Evolutionary conservation across 2,888 invertebrate genomes (phyloP).

Genomic region (Lamproptera curius): DNA sequence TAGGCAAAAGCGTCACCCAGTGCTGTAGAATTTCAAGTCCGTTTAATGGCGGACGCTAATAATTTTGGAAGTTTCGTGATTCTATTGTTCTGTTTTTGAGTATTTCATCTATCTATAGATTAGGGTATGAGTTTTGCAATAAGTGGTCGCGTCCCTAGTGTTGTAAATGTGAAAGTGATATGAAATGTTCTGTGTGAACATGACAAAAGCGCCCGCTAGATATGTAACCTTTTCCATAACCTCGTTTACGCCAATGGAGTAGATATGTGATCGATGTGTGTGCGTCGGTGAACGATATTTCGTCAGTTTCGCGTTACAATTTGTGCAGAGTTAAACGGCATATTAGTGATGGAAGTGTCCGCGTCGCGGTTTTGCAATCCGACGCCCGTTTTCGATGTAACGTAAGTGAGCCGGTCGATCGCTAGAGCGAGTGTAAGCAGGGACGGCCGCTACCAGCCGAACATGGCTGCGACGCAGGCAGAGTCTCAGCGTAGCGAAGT

Average conservation of each 20-base stretch:
- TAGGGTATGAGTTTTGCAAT: constrained; percentile 60
- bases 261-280: constrained; percentile 86
- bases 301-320: constrained; percentile 72
- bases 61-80: constrained; percentile 77
- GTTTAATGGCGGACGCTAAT: constrained; percentile 78
- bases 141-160: constrained; percentile 59
- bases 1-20: constrained; percentile 75
- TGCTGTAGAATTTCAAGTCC: constrained; percentile 71
- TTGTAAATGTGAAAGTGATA: constrained; percentile 66
- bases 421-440: constrained; percentile 81
- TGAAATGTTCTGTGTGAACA: constrained; percentile 70
- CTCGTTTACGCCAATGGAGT: constrained; percentile 87
- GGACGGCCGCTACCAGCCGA: constrained; percentile 77
- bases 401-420: constrained; percentile 77
- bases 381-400: constrained; percentile 77
- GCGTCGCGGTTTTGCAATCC: constrained; percentile 75
- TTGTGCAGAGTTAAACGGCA: constrained; percentile 61
- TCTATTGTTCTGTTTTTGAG: constrained; percentile 73
- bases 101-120: constrained; percentile 48
- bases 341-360: constrained; percentile 77
- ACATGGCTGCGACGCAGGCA: constrained; percentile 92
- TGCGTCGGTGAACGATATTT: constrained; percentile 83
- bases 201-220: constrained; percentile 79
- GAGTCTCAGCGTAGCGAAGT: constrained; percentile 89
- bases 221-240: constrained; percentile 86